Percentiles rank a stretch among this genome's conserved stretches.
Evolutionary conservation across 2,888 invertebrate species (phyloP).

Genomic region (Frankliniella intonsa): DNA sequence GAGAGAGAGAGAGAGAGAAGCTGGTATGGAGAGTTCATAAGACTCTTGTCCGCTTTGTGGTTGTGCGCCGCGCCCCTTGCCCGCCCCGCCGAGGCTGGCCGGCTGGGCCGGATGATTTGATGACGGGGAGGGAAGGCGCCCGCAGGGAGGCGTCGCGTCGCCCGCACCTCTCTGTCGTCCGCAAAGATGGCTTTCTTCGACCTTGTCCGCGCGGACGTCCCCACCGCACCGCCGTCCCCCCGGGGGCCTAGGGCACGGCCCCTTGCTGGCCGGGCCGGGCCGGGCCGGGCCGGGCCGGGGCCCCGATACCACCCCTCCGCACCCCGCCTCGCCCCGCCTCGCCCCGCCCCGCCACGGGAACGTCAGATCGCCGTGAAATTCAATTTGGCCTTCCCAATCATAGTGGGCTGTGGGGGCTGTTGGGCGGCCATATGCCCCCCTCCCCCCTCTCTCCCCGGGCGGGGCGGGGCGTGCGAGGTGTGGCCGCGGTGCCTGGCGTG

Average conservation of each 20-base stretch:
- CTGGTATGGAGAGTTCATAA: no score
- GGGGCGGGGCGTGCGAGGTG: no score
- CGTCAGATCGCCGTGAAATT: constrained; percentile 26
- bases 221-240: no score
- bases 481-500: no score
- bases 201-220: neutral
- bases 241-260: no score
- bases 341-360: neutral
- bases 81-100: neutral
- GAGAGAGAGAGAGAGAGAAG: no score
- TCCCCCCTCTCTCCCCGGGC: neutral
- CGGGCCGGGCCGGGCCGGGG: no score
- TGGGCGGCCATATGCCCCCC: neutral
- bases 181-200: constrained; percentile 12
- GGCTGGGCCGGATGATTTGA: constrained; percentile 4
- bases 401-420: constrained; percentile 13
- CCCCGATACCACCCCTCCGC: no score
- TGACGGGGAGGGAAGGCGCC: neutral
- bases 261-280: no score
- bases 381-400: constrained; percentile 26
- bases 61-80: neutral
- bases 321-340: no score
- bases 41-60: no score
- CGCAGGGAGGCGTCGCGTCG: neutral
- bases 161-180: neutral